Evolutionary conservation across 2,888 invertebrate genomes (phyloP), one percentile per base, ranked within the genome.

Genomic region (Andrena trimmerana): DNA sequence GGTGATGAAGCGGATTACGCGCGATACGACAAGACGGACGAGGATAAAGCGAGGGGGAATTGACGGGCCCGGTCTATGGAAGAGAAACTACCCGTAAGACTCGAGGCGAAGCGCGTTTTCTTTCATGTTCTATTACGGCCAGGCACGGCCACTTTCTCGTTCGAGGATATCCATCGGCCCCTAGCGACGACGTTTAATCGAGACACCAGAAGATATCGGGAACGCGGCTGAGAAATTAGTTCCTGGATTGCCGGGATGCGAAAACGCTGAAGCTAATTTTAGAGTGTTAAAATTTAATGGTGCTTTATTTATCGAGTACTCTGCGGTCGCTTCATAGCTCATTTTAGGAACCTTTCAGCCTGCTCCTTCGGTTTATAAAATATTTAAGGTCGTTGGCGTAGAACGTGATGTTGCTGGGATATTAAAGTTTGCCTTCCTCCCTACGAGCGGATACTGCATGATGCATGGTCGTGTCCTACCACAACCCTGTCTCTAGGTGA

Each of bases 1-100:
- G 59, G 33, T 82, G 81, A 81, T 81, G 82, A 81, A 81, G 82
- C 74, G 82, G 82, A 81, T 81, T 81, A 72, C 72, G 67, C 62
- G 33, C 73, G 81, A 71, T 72, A 48, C 73, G 67, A 72, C 79
- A 59, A 79, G 71, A 81, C 81, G 65, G 29, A 52, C 69, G 59
- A 60, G 71, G 59, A 59, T 79, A 52, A 70, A 81, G 65, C 59
- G 59, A 70, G 65, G 59, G 81, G 52, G 81, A 79, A 79, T 79
- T 81, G 81, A 79, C 69, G 81, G 42, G 42, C 52, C 62, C 13
- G 76, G 60, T 31, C n/a, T 27, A 29, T 6, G 13, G 65, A 20
- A 31, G 70, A 36, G 71, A 52, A 79, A 59, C 63, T 52, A 59
- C 50, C 29, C 42, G 16, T 65, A 59, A 81, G 71, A 65, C 36